phyloP scores from a whole-genome alignment of 1,140 invertebrate species.

The Batillaria attramentaria region DNA sequence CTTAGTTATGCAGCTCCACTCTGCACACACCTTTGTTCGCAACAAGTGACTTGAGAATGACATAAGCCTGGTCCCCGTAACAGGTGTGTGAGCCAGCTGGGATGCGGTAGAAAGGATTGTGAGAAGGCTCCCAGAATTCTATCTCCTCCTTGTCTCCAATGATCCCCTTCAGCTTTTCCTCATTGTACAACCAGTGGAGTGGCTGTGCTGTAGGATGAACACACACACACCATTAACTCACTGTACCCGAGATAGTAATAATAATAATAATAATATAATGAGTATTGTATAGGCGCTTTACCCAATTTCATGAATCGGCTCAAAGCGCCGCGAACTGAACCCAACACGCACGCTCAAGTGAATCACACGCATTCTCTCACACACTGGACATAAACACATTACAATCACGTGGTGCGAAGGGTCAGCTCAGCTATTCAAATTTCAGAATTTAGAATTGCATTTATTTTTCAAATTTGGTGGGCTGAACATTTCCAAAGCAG shows the following conservation, averaged over 20 bases:
- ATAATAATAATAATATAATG: slow-evolving; percentile 9
- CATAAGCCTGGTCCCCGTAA: slow-evolving; percentile 63
- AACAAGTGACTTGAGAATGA: slow-evolving; percentile 60
- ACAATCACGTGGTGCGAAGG: no score
- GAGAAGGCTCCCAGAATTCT: slow-evolving; percentile 61
- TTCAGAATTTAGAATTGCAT: no score
- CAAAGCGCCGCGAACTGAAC: no score
- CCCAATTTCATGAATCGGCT: no score
- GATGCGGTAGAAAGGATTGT: slow-evolving; percentile 62
- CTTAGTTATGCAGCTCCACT: no score
- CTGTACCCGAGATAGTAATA: not conserved
- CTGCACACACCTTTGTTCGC: slow-evolving; percentile 51
- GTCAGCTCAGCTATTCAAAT: no score
- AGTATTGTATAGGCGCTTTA: no score
- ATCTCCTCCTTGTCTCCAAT: slow-evolving; percentile 53
- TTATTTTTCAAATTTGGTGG: no score
- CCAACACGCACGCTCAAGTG: no score
- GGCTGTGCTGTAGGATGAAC: slow-evolving; percentile 58
- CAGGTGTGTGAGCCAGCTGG: slow-evolving; percentile 56
- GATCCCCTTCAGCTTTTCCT: slow-evolving; percentile 51
- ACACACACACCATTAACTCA: slow-evolving; percentile 39
- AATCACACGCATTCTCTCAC: no score
- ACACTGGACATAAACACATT: no score
- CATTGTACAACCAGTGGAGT: slow-evolving; percentile 64
- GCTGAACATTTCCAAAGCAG: no score